phyloP scores from a whole-genome alignment of 2,797 vertebrate species.

The Lagorchestes hirsutus region DNA sequence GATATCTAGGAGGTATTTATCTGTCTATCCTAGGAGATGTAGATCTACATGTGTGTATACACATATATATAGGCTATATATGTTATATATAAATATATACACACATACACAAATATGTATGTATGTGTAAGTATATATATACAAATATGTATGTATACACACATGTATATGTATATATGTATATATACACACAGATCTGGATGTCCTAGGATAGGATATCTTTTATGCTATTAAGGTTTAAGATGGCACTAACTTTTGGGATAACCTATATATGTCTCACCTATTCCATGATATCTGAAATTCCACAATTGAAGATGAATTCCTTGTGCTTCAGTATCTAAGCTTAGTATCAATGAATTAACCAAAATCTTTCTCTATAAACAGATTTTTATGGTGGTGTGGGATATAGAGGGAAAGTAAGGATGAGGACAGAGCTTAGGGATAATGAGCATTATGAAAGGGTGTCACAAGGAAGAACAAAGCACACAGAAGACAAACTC shows the following conservation, averaged over 20 bases:
- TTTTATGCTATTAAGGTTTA: not conserved
- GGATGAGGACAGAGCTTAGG: not conserved
- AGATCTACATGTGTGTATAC: not conserved
- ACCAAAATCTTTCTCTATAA: slow-evolving; percentile 5
- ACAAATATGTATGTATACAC: too few relatives aligned
- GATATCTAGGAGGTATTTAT: not conserved
- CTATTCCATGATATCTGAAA: not conserved
- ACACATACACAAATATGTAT: too few relatives aligned
- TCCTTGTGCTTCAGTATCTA: not conserved
- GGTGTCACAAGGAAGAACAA: not conserved
- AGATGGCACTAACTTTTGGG: not conserved
- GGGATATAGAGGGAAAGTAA: not conserved
- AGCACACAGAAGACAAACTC: not conserved
- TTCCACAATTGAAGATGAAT: not conserved
- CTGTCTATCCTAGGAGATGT: not conserved
- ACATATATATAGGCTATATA: too few relatives aligned
- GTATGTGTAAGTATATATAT: too few relatives aligned
- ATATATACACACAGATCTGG: not conserved
- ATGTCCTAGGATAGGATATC: not conserved
- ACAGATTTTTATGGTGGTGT: not conserved
- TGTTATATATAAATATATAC: not conserved
- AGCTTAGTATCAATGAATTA: slow-evolving; percentile 1
- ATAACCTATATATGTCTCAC: not conserved
- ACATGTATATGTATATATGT: not conserved
- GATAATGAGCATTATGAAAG: not conserved